Base-by-base conservation (phyloP, 2,113 vertebrate genomes). In the Mesoclemmys tuberculata region DNA sequence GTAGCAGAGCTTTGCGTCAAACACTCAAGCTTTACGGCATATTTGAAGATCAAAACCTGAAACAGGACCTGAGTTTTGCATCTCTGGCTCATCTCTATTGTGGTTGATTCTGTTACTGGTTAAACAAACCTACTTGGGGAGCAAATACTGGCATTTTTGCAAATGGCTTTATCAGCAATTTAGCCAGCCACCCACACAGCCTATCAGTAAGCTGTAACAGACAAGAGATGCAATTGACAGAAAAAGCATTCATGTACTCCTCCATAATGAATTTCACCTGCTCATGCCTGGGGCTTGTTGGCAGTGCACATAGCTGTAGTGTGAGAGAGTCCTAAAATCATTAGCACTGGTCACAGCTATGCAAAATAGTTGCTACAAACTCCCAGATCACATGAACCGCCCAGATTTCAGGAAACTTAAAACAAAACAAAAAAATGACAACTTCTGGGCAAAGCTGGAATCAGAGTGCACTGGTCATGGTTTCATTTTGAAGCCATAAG, bases 401-500 rank as follows among this genome's bases (percentile, higher is more conserved):
- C 89, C 89, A 91, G 86, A 79, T 74, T 56, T 58, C 31, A 89
- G 71, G 51, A 85, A 24, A 58, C 88, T 85, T 79, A 80, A 90
- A 29, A 94, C 14, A 64, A 35, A 64, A 35, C 18, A 64, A 35
- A 64, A 64, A 64, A 16, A 64, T 64, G 16, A 64, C 18, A 64
- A 35, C 16, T 31, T 35, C 31, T 64, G 61, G 31, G 31, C 29
- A 64, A 64, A 90, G 86, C 86, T 89, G 61, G 94, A 90, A 10
- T 85, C 56, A 82, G 80, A 0, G 0, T 55, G 35, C 61, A 35
- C 61, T 35, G 35, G 61, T 48, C 90, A 88, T 71, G 52, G 89
- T 93, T 80, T 93, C 89, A 78, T 80, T 92, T 79, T 94, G 89
- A 87, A 64, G 82, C 55, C 38, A 31, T 44, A 31, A 92, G 88